Evolutionary conservation across 2,888 invertebrate species (phyloP).

Genomic region (Eretmocerus hayati): DNA sequence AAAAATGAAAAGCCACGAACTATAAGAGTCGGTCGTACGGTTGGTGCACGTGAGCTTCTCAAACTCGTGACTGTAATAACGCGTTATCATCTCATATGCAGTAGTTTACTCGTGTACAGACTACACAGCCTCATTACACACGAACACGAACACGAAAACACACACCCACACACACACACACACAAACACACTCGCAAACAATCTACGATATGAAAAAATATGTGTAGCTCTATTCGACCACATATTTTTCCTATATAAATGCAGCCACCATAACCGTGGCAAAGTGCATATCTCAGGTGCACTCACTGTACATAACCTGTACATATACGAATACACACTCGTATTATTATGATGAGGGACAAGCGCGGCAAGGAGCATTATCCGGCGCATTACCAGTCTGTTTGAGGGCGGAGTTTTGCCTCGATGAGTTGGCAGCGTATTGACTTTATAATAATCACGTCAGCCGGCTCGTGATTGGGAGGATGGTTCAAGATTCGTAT

Average conservation of each 20-base stretch:
- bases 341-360: too few relatives aligned
- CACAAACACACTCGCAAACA: constrained; percentile 27
- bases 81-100: too few relatives aligned
- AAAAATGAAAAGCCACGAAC: constrained; percentile 17
- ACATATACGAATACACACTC: background rate
- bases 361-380: background rate
- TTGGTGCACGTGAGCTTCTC: too few relatives aligned
- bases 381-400: constrained; percentile 35
- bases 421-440: constrained; percentile 48
- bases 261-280: too few relatives aligned
- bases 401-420: constrained; percentile 44
- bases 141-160: too few relatives aligned
- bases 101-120: too few relatives aligned
- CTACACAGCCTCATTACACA: too few relatives aligned
- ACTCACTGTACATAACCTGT: background rate
- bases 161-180: constrained; percentile 28
- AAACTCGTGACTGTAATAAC: constrained; percentile 34
- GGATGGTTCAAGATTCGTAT: background rate
- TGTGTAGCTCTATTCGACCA: too few relatives aligned
- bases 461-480: constrained; percentile 23
- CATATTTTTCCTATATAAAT: too few relatives aligned
- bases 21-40: constrained; percentile 7
- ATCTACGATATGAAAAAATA: too few relatives aligned
- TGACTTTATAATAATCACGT: constrained; percentile 49
- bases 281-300: too few relatives aligned